phyloP scores from a whole-genome alignment of 2,888 invertebrate species.

The Macropis europaea region DNA sequence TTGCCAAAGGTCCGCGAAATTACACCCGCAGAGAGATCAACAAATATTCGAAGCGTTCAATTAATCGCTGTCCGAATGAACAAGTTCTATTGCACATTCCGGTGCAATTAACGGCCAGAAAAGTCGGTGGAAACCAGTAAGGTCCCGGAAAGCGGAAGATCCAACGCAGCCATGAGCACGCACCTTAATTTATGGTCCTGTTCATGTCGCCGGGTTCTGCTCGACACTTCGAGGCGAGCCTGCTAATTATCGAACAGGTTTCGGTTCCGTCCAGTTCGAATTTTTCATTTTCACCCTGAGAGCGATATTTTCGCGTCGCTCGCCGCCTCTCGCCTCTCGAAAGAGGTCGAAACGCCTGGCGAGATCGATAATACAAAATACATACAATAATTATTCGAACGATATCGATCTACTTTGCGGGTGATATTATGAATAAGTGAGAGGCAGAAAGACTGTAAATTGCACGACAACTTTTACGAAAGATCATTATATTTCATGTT shows the following conservation, averaged over 20 bases:
- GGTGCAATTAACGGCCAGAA: slow-evolving; percentile 6
- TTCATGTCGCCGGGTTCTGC: slow-evolving; percentile 18
- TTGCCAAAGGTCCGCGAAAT: too few relatives aligned
- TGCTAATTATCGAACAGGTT: slow-evolving; percentile 46
- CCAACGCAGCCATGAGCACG: not conserved
- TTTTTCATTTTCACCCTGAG: slow-evolving; percentile 29
- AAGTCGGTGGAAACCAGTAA: slow-evolving; percentile 1
- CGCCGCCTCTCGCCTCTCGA: not conserved
- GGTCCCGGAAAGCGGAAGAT: slow-evolving; percentile 30
- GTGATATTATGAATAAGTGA: not conserved
- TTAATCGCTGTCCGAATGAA: too few relatives aligned
- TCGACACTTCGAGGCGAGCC: slow-evolving; percentile 27
- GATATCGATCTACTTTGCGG: not conserved
- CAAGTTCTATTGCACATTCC: slow-evolving; percentile 12
- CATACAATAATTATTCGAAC: slow-evolving; percentile 12
- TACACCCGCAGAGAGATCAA: too few relatives aligned
- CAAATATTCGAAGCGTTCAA: too few relatives aligned
- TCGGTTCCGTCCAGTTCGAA: not conserved
- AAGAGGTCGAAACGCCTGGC: not conserved
- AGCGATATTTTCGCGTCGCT: not conserved
- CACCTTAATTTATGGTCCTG: slow-evolving; percentile 31
- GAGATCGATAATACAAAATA: too few relatives aligned
- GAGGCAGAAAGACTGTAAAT: not conserved
- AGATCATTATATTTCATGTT: not conserved
- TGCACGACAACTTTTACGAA: too few relatives aligned